Evolutionary conservation across 2,888 invertebrate genomes (phyloP), one percentile per base, ranked within the genome.

Genomic region (Hyles lineata): DNA sequence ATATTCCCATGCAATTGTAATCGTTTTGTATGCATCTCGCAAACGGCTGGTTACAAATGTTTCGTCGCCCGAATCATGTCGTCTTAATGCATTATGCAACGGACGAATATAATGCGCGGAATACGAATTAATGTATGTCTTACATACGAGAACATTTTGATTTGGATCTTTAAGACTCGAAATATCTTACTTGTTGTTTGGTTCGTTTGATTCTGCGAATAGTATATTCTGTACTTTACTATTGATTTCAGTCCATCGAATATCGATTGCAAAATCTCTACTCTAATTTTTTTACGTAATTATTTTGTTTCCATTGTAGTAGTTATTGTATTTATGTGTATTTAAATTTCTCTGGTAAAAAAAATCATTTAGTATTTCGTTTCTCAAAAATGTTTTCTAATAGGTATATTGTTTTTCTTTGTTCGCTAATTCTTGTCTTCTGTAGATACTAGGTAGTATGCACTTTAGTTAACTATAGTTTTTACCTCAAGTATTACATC

Each of bases 81-180:
- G 79, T 80, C 78, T 79, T 77, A 79, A 90, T 93, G 88, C 89
- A 91, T 92, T 85, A 93, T 93, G 89, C 89, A 92, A 80, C 76
- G 78, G 75, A 78, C 71, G 74, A 82, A 82, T 82, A 78, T 84
- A 82, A 82, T 83, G 86, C 77, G 80, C 78, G 73, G 88, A 89
- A 90, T 90, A 87, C 83, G 82, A 88, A 90, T 86, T 73, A 32
- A 79, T 73, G 74, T 75, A 71, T 75, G 63, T 73, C 62, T 73
- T 70, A 70, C 61, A 69, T 72, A 55, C 70, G n/a, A 69, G 69
- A 52, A 72, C 23, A 72, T 50, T 60, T 62, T 58, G 29, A 63
- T 72, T 35, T 35, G 17, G 63, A 35, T 67, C 29, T 32, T n/a
- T 58, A 32, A 50, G 23, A 50, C 19, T 23, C 29, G 50, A 32